Evolutionary conservation across 2,113 vertebrate genomes (phyloP).

Genomic region (Pseudorasbora parva): DNA sequence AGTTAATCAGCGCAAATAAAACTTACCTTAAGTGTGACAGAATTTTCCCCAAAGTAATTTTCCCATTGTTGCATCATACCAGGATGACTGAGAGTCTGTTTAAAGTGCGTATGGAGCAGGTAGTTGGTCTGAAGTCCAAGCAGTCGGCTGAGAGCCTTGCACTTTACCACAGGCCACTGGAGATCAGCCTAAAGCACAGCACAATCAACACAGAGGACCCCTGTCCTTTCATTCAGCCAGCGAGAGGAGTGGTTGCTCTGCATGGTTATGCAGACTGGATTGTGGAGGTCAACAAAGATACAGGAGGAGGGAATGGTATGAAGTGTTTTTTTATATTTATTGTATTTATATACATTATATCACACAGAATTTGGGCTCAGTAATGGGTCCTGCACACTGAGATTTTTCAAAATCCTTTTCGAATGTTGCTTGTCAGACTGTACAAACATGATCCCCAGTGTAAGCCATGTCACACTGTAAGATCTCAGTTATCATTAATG

Average conservation of each 20-base stretch:
- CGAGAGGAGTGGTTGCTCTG: constrained; percentile 82
- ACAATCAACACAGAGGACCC: constrained; percentile 75
- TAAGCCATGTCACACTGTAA: no score
- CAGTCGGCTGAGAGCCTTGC: constrained; percentile 66
- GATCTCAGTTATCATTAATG: no score
- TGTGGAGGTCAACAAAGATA: constrained; percentile 63
- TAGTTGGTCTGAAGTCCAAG: constrained; percentile 75
- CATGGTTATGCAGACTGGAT: constrained; percentile 90
- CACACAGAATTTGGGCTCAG: not conserved
- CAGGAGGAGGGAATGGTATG: constrained; percentile 73
- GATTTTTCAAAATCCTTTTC: no score
- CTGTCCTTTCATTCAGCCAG: constrained; percentile 84
- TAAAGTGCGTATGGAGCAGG: constrained; percentile 87
- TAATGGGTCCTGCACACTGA: no score
- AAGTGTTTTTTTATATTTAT: no score
- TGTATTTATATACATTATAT: no score
- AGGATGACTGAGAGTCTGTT: constrained; percentile 88
- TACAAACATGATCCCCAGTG: no score
- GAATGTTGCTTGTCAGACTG: no score
- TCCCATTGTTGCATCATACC: not conserved
- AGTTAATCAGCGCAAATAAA: no score
- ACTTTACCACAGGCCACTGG: constrained; percentile 82
- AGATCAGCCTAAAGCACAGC: constrained; percentile 89
- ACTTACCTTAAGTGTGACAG: not conserved
- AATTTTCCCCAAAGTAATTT: not conserved